phyloP scores from a whole-genome alignment of 1,140 invertebrate species.

The Drosophila pandora region DNA sequence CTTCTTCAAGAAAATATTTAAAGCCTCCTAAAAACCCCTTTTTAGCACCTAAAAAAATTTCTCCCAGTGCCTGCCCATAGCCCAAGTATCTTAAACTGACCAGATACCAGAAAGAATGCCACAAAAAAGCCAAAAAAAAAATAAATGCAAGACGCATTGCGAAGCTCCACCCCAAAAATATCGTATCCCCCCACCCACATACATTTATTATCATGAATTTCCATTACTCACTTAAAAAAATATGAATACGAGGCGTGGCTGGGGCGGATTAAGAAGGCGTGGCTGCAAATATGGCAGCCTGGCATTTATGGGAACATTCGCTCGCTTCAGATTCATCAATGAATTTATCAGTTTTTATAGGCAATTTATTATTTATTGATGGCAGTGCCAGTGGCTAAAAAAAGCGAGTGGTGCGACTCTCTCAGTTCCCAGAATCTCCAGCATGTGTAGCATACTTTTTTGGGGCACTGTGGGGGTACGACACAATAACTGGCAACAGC shows the following conservation, averaged over 20 bases:
- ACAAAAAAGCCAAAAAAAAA: constrained; percentile 7
- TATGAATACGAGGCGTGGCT: not conserved
- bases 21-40: no score
- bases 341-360: constrained; percentile 81
- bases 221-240: constrained; percentile 65
- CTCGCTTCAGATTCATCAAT: constrained; percentile 66
- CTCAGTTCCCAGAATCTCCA: constrained; percentile 31
- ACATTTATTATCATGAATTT: constrained; percentile 72
- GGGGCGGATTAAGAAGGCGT: constrained; percentile 22
- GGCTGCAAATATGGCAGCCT: constrained; percentile 50
- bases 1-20: no score
- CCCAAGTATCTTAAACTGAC: constrained; percentile 13
- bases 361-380: constrained; percentile 82
- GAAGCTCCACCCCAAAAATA: constrained; percentile 1
- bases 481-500: constrained; percentile 52
- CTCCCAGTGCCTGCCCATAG: constrained; percentile 10
- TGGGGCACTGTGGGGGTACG: not conserved
- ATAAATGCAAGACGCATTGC: constrained; percentile 60
- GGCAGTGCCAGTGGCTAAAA: constrained; percentile 23
- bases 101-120: not conserved
- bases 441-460: constrained; percentile 19
- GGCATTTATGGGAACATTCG: constrained; percentile 36
- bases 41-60: not conserved
- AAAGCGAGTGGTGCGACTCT: not conserved
- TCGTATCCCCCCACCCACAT: not conserved